A percentile compares a stretch with the other conserved stretches of the same genome.
Conservation (phyloP, 2,888 invertebrate genomes). For the Tetramorium bicarinatum region DNA sequence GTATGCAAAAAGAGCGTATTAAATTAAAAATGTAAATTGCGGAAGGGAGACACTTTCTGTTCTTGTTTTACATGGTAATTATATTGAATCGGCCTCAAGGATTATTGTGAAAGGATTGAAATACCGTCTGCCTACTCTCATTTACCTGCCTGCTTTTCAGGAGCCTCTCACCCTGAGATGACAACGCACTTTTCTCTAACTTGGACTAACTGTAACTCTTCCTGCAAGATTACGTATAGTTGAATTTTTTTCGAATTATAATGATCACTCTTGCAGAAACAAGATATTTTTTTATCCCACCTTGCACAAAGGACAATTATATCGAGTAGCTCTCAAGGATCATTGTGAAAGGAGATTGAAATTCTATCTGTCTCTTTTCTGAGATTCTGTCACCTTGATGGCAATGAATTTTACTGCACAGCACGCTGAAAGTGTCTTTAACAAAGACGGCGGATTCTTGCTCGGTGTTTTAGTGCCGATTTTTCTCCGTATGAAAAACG, state of each 20-base stretch:
- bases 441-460: background rate
- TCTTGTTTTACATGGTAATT: conserved; percentile 18
- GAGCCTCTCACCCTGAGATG: background rate
- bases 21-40: background rate
- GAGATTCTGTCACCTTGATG: conserved; percentile 15
- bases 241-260: conserved; percentile 17
- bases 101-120: conserved; percentile 47
- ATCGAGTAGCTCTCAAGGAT: conserved; percentile 43
- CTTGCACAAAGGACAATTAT: conserved; percentile 18
- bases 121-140: conserved; percentile 23
- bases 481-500: background rate
- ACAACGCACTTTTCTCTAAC: conserved; percentile 22
- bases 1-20: background rate
- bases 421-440: background rate
- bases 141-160: background rate
- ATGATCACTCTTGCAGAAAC: conserved; percentile 7
- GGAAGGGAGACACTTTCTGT: conserved; percentile 10
- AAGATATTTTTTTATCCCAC: background rate
- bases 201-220: conserved; percentile 25
- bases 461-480: background rate
- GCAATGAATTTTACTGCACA: background rate
- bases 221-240: conserved; percentile 15
- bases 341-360: conserved; percentile 55
- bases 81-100: conserved; percentile 13
- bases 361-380: conserved; percentile 29